Evolutionary conservation across 2,888 invertebrate genomes (phyloP), one percentile per base, ranked within the genome.

Genomic region (Tiphia femorata): DNA sequence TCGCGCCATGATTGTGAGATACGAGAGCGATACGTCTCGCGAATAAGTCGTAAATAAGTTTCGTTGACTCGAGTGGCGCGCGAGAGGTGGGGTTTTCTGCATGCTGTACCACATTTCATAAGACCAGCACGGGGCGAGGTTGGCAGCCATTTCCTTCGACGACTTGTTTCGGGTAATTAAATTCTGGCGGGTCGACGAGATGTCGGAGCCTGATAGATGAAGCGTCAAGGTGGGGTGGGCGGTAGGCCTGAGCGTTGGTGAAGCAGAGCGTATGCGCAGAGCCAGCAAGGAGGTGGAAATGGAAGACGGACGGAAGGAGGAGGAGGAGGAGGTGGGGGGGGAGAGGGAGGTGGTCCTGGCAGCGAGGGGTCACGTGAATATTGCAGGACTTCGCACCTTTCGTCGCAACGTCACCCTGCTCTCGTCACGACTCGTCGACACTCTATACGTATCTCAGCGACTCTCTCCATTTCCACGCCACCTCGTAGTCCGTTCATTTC

Each of bases 151-250:
- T 61, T 63, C 64, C 61, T 70, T 66, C 63, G 63, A 49, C 67
- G 62, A 68, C 71, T 74, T 68, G 72, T 71, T 71, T 76, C 74
- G 72, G 73, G 69, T 75, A 76, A 76, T 76, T 77, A 74, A 76
- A 76, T 75, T 64, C 69, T 56, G 68, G 67, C 63, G 62, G 64
- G 67, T 70, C 67, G 61, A 69, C 71, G 73, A 67, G 73, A 76
- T 73, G 76, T 74, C 74, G 71, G 72, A 73, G 68, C 49, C 73
- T 74, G 75, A 76, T 76, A 76, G 77, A 76, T 73, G 75, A 77
- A 76, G 64, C 68, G 72, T 66, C 70, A 57, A 48, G 56, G 29
- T 56, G 43, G 64, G 62, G 59, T 53, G 59, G 59, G 70, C 1
- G 57, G 48, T 55, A 57, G 61, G 49, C 54, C 47, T 47, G 49